A percentile compares a stretch with the other conserved stretches of the same genome.
phyloP scores from a whole-genome alignment of 2,888 invertebrate genomes.

The Apotomis betuletana region DNA sequence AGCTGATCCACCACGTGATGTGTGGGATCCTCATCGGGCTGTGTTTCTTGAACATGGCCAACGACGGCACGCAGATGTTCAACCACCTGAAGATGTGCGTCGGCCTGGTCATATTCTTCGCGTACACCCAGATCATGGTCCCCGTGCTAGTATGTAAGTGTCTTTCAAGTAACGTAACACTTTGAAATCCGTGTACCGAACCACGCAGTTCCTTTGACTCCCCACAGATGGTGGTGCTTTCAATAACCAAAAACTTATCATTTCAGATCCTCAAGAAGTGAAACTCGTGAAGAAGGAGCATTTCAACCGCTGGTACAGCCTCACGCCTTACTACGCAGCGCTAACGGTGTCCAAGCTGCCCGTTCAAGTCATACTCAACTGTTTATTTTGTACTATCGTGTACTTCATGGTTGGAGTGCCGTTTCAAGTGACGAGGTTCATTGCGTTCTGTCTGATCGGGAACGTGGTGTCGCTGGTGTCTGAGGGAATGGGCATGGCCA shows the following conservation, averaged over 20 bases:
- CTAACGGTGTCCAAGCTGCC: constrained; percentile 85
- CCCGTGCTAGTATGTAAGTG: constrained; percentile 87
- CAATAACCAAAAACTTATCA: background rate
- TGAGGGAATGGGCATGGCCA: constrained; percentile 90
- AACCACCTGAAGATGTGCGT: constrained; percentile 87
- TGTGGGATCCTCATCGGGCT: constrained; percentile 83
- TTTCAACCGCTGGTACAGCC: constrained; percentile 87
- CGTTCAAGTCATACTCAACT: constrained; percentile 82
- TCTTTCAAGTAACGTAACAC: background rate
- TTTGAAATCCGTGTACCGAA: background rate
- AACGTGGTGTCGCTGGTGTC: constrained; percentile 88
- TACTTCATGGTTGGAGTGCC: constrained; percentile 89
- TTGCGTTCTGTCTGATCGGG: constrained; percentile 86
- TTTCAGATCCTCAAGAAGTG: constrained; percentile 86
- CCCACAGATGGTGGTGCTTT: background rate
- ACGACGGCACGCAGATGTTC: constrained; percentile 87
- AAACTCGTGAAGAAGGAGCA: constrained; percentile 87
- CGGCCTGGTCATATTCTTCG: constrained; percentile 85
- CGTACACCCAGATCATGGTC: constrained; percentile 87
- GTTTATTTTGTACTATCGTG: constrained; percentile 84
- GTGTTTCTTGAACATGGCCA: constrained; percentile 85
- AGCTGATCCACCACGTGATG: constrained; percentile 84
- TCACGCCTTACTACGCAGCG: constrained; percentile 86
- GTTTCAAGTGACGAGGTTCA: constrained; percentile 85
- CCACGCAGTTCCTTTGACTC: background rate